Evolutionary conservation across 2,888 invertebrate genomes (phyloP).

Genomic region (Cordylochernes scorpioides): DNA sequence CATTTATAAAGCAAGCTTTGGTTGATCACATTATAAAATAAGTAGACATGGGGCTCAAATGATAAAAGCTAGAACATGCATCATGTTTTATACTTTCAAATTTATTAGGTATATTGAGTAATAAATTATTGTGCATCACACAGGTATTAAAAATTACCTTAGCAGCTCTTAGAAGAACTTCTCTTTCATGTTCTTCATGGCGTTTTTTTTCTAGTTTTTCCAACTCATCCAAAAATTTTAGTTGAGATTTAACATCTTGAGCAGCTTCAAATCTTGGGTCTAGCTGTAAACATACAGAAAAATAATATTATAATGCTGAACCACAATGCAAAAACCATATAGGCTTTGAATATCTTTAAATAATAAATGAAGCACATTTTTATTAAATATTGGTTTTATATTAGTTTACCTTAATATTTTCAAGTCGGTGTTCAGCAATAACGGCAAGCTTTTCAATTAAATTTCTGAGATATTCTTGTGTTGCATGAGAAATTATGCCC

Average conservation of each 20-base stretch:
- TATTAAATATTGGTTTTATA: too few relatives aligned
- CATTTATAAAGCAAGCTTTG: too few relatives aligned
- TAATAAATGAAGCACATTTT: too few relatives aligned
- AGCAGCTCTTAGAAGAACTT: slow-evolving; percentile 68
- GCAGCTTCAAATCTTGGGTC: slow-evolving; percentile 64
- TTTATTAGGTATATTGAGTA: too few relatives aligned
- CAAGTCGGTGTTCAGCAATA: slow-evolving; percentile 78
- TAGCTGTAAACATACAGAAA: slow-evolving; percentile 32
- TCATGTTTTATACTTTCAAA: too few relatives aligned
- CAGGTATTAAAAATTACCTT: slow-evolving; percentile 46
- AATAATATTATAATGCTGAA: slow-evolving; percentile 3
- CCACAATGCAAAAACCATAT: slow-evolving; percentile 2
- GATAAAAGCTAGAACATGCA: too few relatives aligned
- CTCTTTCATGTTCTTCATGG: slow-evolving; percentile 86
- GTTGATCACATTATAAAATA: too few relatives aligned
- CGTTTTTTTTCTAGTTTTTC: slow-evolving; percentile 76
- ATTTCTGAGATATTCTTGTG: slow-evolving; percentile 71
- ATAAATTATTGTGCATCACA: too few relatives aligned
- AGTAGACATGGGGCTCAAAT: too few relatives aligned
- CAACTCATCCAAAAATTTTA: slow-evolving; percentile 85
- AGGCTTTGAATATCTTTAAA: too few relatives aligned
- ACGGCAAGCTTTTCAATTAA: slow-evolving; percentile 67
- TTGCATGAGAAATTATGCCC: slow-evolving; percentile 66
- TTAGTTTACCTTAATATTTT: slow-evolving; percentile 68
- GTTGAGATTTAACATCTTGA: slow-evolving; percentile 69